These are phyloP conservation scores for Neomorphus geoffroyi DNA, from an alignment of 2,797 vertebrate genomes.

Conservation along the genomic window DNA sequence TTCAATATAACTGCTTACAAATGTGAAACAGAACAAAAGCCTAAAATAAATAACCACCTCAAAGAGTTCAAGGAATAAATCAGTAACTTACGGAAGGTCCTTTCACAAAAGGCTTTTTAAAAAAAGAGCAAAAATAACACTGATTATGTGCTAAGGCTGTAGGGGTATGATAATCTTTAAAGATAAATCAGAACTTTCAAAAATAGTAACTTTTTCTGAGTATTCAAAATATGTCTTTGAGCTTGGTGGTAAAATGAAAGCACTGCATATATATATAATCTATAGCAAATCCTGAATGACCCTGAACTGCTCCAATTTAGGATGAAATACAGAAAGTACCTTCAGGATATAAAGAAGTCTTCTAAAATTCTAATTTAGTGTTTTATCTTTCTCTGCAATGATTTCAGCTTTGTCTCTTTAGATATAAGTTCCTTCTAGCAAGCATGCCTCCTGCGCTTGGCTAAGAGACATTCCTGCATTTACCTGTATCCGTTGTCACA, in stretches of 20 bases:
- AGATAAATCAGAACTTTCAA: background rate
- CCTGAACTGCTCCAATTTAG: background rate
- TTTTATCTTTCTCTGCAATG: background rate
- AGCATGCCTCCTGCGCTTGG: background rate
- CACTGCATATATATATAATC: background rate
- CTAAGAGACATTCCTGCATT: background rate
- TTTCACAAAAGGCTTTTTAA: background rate
- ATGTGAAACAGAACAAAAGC: background rate
- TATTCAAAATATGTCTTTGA: background rate
- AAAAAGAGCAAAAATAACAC: background rate
- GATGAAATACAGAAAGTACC: background rate
- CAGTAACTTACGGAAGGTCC: background rate
- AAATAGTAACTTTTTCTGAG: background rate
- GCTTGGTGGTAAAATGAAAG: background rate
- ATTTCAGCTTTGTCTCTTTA: background rate
- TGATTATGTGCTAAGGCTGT: background rate
- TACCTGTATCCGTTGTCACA: constrained; percentile 94
- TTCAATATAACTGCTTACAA: background rate
- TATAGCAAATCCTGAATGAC: background rate
- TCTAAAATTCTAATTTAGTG: background rate
- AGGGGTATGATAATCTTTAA: background rate
- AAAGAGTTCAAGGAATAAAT: background rate
- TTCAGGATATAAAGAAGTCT: background rate
- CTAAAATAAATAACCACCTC: background rate
- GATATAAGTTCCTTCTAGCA: background rate